Percentiles rank a stretch among this genome's conserved stretches.
Conservation (phyloP, 2,888 invertebrate species). For the Xestobium rufovillosum region DNA sequence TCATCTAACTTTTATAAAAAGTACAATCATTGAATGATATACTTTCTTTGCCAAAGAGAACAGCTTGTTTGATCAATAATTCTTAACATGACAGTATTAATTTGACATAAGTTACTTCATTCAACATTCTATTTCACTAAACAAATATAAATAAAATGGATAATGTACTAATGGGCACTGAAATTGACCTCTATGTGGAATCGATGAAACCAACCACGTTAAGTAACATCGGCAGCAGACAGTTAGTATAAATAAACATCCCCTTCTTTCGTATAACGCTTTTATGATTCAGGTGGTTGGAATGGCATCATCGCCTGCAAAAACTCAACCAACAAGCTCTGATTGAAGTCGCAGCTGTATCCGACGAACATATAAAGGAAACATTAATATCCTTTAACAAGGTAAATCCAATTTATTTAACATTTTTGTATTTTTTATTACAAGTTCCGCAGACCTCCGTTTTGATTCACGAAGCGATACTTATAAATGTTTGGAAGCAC, state of each 20-base stretch:
- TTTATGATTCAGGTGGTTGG: slow-evolving; percentile 63
- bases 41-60: no score
- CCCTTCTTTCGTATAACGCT: no score
- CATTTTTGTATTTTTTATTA: slow-evolving; percentile 9
- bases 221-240: slow-evolving; percentile 58
- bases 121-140: no score
- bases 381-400: slow-evolving; percentile 67
- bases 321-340: slow-evolving; percentile 84
- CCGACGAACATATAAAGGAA: slow-evolving; percentile 82
- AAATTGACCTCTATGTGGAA: slow-evolving; percentile 67
- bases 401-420: slow-evolving; percentile 42
- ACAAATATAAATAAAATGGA: no score
- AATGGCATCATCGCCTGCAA: slow-evolving; percentile 73
- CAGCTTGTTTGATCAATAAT: no score
- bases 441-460: slow-evolving; percentile 41
- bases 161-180: slow-evolving; percentile 54
- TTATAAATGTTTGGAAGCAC: slow-evolving; percentile 77
- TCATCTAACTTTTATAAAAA: no score
- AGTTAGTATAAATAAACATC: slow-evolving; percentile 35
- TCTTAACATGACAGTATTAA: no score
- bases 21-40: no score
- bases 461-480: slow-evolving; percentile 74
- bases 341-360: slow-evolving; percentile 66
- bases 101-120: no score
- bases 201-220: slow-evolving; percentile 60